phyloP scores from a whole-genome alignment of 2,888 invertebrate genomes.

The Dyspetes luteomarginatus region DNA sequence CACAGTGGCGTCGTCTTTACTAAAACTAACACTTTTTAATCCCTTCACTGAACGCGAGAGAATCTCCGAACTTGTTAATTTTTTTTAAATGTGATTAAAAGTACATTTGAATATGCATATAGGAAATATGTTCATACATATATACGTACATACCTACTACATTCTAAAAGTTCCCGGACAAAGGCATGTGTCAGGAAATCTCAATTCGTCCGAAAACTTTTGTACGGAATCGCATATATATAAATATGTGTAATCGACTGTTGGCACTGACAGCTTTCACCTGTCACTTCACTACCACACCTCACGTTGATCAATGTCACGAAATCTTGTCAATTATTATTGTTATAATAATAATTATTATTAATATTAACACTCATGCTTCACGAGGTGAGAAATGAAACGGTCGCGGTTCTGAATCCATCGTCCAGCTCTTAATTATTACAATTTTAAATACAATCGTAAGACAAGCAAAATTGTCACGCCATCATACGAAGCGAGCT shows the following conservation, averaged over 20 bases:
- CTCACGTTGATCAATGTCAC: slow-evolving; percentile 51
- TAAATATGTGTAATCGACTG: background rate
- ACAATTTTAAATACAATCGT: slow-evolving; percentile 30
- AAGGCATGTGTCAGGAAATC: background rate
- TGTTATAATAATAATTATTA: background rate
- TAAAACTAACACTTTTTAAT: slow-evolving; percentile 57
- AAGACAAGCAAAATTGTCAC: slow-evolving; percentile 14
- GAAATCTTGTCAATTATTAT: slow-evolving; percentile 30
- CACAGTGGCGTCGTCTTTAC: slow-evolving; percentile 67
- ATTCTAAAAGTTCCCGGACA: slow-evolving; percentile 19
- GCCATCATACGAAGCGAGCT: slow-evolving; percentile 3
- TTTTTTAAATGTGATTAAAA: background rate
- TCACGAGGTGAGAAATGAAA: slow-evolving; percentile 7
- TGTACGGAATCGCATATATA: slow-evolving; percentile 1
- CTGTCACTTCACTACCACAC: slow-evolving; percentile 60
- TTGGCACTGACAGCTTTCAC: slow-evolving; percentile 52
- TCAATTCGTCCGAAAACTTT: background rate
- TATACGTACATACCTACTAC: slow-evolving; percentile 34
- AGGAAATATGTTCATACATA: too few species aligned
- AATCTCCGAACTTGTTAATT: slow-evolving; percentile 48
- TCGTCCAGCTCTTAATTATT: background rate
- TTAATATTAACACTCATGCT: background rate
- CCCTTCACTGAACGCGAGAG: slow-evolving; percentile 64
- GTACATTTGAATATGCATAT: slow-evolving; percentile 26
- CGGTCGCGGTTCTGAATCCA: background rate